These are phyloP conservation scores for Drosophila miranda DNA, from an alignment of 1,140 invertebrate genomes.

Conservation along the genomic window DNA sequence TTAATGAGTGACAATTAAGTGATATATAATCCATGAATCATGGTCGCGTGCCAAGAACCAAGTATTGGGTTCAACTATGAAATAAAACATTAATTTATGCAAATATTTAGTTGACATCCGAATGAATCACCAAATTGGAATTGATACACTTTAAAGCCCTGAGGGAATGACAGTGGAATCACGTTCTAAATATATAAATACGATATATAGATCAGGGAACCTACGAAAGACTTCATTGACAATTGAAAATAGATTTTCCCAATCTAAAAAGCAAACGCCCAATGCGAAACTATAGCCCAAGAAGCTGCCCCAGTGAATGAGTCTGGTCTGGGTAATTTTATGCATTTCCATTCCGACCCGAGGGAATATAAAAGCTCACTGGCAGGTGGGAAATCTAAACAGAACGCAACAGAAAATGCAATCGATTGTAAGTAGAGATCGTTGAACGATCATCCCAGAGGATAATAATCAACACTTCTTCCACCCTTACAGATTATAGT, in stretches of 20 bases:
- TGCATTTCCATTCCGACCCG: conserved; percentile 45
- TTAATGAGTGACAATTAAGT: background rate
- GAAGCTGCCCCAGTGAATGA: background rate
- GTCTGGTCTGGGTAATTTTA: conserved; percentile 53
- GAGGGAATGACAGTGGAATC: conserved; percentile 7
- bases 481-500: conserved; percentile 12
- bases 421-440: conserved; percentile 53
- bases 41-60: conserved; percentile 7
- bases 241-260: conserved; percentile 32
- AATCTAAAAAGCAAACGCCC: conserved; percentile 24
- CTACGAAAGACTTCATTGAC: background rate
- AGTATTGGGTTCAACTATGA: conserved; percentile 16
- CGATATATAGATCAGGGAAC: conserved; percentile 1
- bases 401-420: conserved; percentile 59
- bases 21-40: conserved; percentile 23
- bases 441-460: background rate
- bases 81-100: background rate
- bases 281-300: conserved; percentile 5
- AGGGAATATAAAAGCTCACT: conserved; percentile 57
- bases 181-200: conserved; percentile 9
- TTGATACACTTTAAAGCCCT: background rate
- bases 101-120: too few relatives aligned
- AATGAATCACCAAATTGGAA: too few relatives aligned
- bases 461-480: conserved; percentile 2
- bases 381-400: conserved; percentile 14